phyloP scores from a whole-genome alignment of 2,888 invertebrate genomes.

The Pseudeuparius sepicola region DNA sequence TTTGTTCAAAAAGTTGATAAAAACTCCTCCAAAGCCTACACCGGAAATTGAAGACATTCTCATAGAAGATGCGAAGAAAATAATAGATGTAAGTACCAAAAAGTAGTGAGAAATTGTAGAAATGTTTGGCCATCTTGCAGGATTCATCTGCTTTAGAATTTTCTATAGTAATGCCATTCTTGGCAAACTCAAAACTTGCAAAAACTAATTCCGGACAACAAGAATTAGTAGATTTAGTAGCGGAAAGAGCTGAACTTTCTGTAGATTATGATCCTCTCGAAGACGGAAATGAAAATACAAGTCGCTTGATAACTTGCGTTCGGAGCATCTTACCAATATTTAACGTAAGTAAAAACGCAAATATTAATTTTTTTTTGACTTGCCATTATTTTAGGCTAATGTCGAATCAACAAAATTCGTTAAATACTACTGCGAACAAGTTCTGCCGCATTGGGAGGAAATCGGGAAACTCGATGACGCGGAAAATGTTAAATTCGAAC shows the following conservation, averaged over 20 bases:
- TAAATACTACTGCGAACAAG: constrained; percentile 73
- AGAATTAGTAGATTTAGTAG: constrained; percentile 75
- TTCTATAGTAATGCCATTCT: constrained; percentile 75
- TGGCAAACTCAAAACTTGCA: constrained; percentile 71
- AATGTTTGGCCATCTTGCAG: constrained; percentile 38
- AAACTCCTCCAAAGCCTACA: constrained; percentile 62
- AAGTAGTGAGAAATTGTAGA: background rate
- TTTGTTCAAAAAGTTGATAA: constrained; percentile 53
- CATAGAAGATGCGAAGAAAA: constrained; percentile 73
- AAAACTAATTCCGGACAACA: constrained; percentile 77
- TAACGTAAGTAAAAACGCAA: constrained; percentile 65
- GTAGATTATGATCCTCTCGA: constrained; percentile 47
- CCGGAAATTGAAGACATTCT: constrained; percentile 69
- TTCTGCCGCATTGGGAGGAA: constrained; percentile 64
- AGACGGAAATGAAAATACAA: constrained; percentile 56
- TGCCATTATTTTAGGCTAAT: constrained; percentile 54
- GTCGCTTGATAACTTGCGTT: constrained; percentile 75
- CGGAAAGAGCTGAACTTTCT: constrained; percentile 77
- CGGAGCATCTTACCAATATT: constrained; percentile 79
- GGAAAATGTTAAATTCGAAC: constrained; percentile 60
- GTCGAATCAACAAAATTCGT: constrained; percentile 80
- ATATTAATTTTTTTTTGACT: constrained; percentile 15
- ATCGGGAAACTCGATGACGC: constrained; percentile 51
- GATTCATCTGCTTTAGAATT: constrained; percentile 90
- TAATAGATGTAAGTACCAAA: constrained; percentile 55